Conservation (phyloP, 2,888 invertebrate species). For the Pachydiplax longipennis region DNA sequence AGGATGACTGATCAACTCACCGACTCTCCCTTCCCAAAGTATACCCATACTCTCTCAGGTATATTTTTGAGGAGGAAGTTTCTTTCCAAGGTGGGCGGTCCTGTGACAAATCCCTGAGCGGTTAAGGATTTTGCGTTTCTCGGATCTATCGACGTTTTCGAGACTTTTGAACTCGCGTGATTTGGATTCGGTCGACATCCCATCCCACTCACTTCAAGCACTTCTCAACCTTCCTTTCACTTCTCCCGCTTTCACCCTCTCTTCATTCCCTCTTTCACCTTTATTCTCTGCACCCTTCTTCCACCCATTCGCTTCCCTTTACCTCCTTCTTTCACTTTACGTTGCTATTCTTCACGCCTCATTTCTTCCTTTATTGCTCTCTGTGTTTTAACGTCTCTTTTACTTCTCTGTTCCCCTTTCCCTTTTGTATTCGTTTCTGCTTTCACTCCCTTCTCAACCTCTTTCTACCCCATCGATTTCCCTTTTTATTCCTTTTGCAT, state of each 20-base stretch:
- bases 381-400: too few species aligned
- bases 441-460: not conserved
- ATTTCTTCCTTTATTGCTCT: too few species aligned
- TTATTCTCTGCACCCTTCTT: not conserved
- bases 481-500: too few species aligned
- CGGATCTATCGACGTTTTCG: not conserved
- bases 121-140: not conserved
- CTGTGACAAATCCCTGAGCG: not conserved
- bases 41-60: too few species aligned
- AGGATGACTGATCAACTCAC: too few species aligned
- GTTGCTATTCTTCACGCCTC: too few species aligned
- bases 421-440: not conserved
- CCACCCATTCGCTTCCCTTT: too few species aligned
- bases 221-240: not conserved
- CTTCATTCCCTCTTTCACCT: not conserved
- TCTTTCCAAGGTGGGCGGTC: not conserved
- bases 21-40: too few species aligned
- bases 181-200: not conserved
- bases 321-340: too few species aligned
- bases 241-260: not conserved
- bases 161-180: conserved; percentile 22
- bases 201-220: not conserved
- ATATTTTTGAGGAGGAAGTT: too few species aligned
- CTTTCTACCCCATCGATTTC: not conserved
- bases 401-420: too few species aligned